Conservation (phyloP, 2,113 vertebrate genomes). For the Zapornia atra region DNA sequence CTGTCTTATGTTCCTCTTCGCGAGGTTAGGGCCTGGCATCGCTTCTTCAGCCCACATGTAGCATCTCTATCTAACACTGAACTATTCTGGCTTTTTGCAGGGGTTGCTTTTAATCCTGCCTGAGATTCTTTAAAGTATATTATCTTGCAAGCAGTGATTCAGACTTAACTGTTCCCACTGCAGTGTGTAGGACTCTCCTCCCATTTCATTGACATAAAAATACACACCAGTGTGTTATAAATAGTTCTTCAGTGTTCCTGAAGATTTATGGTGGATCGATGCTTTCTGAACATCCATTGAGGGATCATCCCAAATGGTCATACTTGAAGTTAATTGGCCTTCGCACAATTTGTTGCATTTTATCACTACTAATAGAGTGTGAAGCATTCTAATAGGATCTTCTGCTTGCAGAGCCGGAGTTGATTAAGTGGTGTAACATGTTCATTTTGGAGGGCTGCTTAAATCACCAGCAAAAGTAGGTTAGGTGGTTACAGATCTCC, state of each 20-base stretch:
- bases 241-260: conserved; percentile 50
- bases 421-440: conserved; percentile 17
- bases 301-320: conserved; percentile 8
- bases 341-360: conserved; percentile 1
- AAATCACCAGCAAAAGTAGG: conserved; percentile 49
- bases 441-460: background rate
- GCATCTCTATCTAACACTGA: background rate
- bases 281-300: conserved; percentile 13
- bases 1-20: background rate
- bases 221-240: conserved; percentile 60
- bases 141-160: conserved; percentile 64
- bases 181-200: conserved; percentile 66
- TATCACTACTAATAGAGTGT: background rate
- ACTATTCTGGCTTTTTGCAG: conserved; percentile 58
- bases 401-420: background rate
- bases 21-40: conserved; percentile 11
- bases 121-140: conserved; percentile 51
- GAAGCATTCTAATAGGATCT: conserved; percentile 45
- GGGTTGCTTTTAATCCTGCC: conserved; percentile 57
- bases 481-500: conserved; percentile 47
- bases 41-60: conserved; percentile 25
- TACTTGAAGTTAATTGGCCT: conserved; percentile 24
- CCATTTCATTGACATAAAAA: conserved; percentile 71
- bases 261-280: conserved; percentile 29
- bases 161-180: conserved; percentile 59